Base-by-base conservation (phyloP, 2,888 invertebrate species). In the Brachynemurus nebulosus region DNA sequence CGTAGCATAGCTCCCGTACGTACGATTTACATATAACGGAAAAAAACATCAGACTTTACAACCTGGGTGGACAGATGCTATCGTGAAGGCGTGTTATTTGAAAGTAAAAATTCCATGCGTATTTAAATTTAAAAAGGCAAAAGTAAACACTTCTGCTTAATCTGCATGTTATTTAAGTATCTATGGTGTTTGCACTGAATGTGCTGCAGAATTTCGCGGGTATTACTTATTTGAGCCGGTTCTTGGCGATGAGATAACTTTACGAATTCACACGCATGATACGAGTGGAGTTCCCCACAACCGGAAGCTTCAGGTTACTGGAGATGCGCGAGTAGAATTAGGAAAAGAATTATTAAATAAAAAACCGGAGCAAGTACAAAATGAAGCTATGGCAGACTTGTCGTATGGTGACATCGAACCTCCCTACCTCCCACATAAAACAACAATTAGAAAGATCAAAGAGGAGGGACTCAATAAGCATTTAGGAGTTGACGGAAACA, bases 101-200 rank as follows among this genome's bases (percentile, higher is more conserved):
- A 36, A 36, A 36, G 11, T 16, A n/a, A 36, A 36, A 36, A n/a
- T 36, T n/a, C 36, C 36, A 11, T 36, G 36, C 16, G 5, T 16
- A n/a, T 2, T 11, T 36, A 25, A 8, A 8, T 36, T 36, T 2
- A n/a, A 36, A 16, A 2, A 16, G 3, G 36, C 12, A 11, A 36
- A 16, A 36, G 2, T 36, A 11, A 11, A 16, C 5, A 16, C n/a
- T 2, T 12, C 3, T 3, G 3, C n/a, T 11, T 11, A 4, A 25
- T 8, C 27, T 4, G 16, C n/a, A 4, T 9, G 9, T 4, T 36
- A 14, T 36, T 16, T 36, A 2, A 36, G 2, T 2, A 12, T 36
- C 16, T 11, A n/a, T 3, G 36, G 36, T 2, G 16, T 16, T 12
- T 36, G 36, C 5, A 36, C n/a, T 12, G 36, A 36, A 36, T 36